Percentiles rank a stretch among this genome's conserved stretches.
These are phyloP conservation scores for Muntiacus muntjak DNA, from an alignment of 2,113 vertebrate genomes.

Conservation along the genomic window DNA sequence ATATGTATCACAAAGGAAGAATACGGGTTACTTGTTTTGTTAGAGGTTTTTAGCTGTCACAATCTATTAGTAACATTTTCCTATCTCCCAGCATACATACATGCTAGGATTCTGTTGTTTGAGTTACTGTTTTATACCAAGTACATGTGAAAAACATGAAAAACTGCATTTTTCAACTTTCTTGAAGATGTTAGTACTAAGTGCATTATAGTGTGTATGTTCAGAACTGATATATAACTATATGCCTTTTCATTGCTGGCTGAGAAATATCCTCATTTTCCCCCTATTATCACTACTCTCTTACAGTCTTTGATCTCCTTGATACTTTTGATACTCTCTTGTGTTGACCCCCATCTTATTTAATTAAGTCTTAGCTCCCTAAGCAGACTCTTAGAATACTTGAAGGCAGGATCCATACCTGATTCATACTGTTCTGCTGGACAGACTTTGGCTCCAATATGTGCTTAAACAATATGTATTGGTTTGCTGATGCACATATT, in stretches of 20 bases:
- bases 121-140: neutral
- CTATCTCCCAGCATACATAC: neutral
- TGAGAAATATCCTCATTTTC: neutral
- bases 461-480: neutral
- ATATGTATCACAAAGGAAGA: neutral
- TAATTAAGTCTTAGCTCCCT: neutral
- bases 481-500: neutral
- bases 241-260: neutral
- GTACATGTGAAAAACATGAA: neutral
- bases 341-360: neutral
- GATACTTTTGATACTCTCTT: neutral
- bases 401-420: neutral
- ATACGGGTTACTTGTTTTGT: neutral
- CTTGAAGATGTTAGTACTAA: neutral
- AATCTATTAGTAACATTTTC: neutral
- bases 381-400: neutral
- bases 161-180: neutral
- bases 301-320: neutral
- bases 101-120: neutral
- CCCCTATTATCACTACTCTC: neutral
- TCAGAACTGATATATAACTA: neutral
- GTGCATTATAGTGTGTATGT: neutral
- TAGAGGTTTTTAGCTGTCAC: neutral
- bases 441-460: neutral
- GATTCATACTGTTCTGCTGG: neutral